These are phyloP conservation scores for Sebastes trivittatus DNA, from an alignment of 2,797 vertebrate genomes.

Conservation along the genomic window DNA sequence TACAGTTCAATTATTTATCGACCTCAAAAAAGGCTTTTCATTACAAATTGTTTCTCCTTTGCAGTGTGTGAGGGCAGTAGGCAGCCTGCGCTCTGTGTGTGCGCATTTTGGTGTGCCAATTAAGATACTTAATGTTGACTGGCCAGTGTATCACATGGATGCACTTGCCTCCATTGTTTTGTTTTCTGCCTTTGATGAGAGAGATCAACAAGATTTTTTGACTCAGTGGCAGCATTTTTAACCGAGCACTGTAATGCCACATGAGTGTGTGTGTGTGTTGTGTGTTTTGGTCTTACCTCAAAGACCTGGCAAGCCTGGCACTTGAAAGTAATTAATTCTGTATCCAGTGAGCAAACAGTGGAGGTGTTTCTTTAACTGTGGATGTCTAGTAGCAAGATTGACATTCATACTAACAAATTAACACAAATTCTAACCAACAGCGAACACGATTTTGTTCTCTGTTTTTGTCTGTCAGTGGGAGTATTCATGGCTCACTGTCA, in stretches of 20 bases:
- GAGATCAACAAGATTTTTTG: neutral
- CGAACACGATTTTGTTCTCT: neutral
- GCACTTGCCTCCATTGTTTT: neutral
- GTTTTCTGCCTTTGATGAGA: neutral
- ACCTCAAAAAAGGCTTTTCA: constrained; percentile 44
- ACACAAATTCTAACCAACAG: neutral
- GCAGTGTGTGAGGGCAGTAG: constrained; percentile 9
- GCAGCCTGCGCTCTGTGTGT: neutral
- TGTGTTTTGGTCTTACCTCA: neutral
- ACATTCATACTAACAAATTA: neutral
- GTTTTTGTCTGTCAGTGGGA: neutral
- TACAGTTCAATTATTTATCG: constrained; percentile 70
- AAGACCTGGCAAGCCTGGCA: neutral
- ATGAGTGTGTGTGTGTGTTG: neutral
- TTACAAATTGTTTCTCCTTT: constrained; percentile 53
- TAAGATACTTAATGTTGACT: constrained; percentile 1
- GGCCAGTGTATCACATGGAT: neutral
- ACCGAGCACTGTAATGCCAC: neutral
- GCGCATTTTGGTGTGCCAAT: constrained; percentile 4
- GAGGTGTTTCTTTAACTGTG: neutral
- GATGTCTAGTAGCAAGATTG: neutral
- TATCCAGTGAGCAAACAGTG: neutral
- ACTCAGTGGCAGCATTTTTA: neutral
- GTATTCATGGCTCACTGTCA: neutral
- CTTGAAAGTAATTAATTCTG: neutral